phyloP scores from a whole-genome alignment of 92 coral and sea anemone species.

The Palythoa caribaeorum region DNA sequence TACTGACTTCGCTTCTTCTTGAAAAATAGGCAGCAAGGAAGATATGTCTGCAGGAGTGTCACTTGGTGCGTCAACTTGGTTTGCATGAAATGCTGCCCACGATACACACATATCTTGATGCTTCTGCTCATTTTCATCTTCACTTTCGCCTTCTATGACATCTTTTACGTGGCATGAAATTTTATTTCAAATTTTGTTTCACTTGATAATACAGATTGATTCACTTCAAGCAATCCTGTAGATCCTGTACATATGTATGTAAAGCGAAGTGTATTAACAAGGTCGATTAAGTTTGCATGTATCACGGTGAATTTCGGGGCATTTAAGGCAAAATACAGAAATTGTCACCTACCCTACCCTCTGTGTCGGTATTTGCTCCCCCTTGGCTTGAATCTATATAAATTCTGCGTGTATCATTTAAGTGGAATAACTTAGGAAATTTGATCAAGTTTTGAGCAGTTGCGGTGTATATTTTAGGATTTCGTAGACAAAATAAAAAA shows the following conservation, averaged over 20 bases:
- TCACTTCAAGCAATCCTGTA: background rate
- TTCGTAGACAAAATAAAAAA: no score
- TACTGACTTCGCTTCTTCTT: slow-evolving; percentile 23
- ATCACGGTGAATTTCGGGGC: background rate
- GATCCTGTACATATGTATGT: background rate
- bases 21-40: slow-evolving; percentile 19
- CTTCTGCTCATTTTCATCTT: background rate
- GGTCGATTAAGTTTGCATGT: background rate
- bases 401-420: no score
- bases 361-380: background rate
- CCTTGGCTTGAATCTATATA: no score
- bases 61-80: background rate
- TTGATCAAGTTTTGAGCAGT: background rate
- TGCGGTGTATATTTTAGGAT: no score
- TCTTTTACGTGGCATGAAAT: background rate
- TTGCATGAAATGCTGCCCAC: slow-evolving; percentile 6
- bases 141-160: background rate
- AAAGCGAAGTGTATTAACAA: background rate
- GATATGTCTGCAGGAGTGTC: background rate
- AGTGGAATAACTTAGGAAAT: background rate
- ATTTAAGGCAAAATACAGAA: background rate
- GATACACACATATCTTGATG: background rate
- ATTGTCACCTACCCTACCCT: background rate
- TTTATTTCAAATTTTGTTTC: no score
- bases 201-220: no score